These are phyloP conservation scores for Hemibagrus wyckioides DNA, from an alignment of 2,113 vertebrate genomes.

Conservation along the genomic window DNA sequence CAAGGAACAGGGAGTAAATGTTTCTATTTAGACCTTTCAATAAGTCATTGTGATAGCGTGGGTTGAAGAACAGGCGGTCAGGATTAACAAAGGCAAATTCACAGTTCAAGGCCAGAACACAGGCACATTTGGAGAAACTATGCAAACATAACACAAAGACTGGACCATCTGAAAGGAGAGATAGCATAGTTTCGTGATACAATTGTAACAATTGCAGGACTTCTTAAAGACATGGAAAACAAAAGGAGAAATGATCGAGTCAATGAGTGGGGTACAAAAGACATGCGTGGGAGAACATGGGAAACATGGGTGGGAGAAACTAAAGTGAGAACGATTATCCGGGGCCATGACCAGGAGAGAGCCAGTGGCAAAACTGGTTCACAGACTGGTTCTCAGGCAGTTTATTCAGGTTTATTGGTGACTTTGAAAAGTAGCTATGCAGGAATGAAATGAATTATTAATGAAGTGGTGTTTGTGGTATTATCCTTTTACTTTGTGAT, in stretches of 20 bases:
- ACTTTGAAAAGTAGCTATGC: too few species aligned
- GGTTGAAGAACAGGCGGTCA: not conserved
- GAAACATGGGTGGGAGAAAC: not conserved
- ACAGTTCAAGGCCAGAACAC: not conserved
- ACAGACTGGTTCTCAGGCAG: not conserved
- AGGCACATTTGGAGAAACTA: not conserved
- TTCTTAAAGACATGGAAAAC: not conserved
- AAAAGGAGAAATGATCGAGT: not conserved
- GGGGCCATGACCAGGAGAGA: not conserved
- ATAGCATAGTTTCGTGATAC: not conserved
- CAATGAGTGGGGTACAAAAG: not conserved
- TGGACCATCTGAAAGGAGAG: not conserved
- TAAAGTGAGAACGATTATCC: not conserved
- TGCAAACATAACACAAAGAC: not conserved
- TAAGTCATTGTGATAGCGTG: not conserved
- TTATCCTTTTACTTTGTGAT: not conserved
- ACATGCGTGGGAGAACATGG: too few species aligned
- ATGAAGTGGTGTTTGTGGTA: not conserved
- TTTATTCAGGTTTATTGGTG: not conserved
- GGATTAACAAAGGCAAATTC: constrained; percentile 4
- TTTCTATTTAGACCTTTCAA: not conserved
- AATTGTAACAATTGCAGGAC: not conserved
- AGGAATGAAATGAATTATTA: not conserved
- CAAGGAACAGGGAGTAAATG: not conserved
- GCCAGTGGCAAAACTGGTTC: not conserved